These are phyloP conservation scores for Drosophila niveifrons DNA, from an alignment of 2,888 invertebrate species.

Conservation along the genomic window DNA sequence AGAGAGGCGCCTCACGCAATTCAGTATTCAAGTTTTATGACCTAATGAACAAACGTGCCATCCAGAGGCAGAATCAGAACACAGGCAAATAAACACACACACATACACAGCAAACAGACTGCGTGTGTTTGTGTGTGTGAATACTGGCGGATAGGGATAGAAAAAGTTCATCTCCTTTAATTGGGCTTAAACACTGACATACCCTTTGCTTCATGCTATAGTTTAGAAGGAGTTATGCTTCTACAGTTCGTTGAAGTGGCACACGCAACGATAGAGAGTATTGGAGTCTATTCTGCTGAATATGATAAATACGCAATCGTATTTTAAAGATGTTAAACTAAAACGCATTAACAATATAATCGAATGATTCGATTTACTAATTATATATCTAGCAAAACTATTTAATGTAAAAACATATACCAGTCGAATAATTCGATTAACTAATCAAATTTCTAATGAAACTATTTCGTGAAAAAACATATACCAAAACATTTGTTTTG, in stretches of 20 bases:
- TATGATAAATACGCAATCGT: too few relatives aligned
- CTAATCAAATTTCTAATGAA: too few relatives aligned
- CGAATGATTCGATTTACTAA: too few relatives aligned
- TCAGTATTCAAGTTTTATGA: conserved; percentile 78
- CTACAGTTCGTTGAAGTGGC: not conserved
- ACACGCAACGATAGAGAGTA: too few relatives aligned
- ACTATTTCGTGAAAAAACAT: too few relatives aligned
- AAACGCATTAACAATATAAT: too few relatives aligned
- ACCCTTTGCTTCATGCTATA: not conserved
- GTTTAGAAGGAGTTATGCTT: conserved; percentile 1
- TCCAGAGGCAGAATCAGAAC: conserved; percentile 21
- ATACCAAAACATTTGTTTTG: too few relatives aligned
- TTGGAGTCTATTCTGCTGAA: too few relatives aligned
- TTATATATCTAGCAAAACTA: too few relatives aligned
- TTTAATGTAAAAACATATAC: too few relatives aligned
- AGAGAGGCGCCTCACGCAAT: conserved; percentile 84
- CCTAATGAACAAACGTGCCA: conserved; percentile 66
- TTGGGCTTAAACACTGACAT: not conserved
- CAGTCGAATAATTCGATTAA: too few relatives aligned
- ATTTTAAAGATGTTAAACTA: too few relatives aligned
- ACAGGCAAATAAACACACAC: not conserved
- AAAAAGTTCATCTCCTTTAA: conserved; percentile 15
- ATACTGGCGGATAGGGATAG: conserved; percentile 21
- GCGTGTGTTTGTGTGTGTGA: not conserved
- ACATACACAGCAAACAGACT: not conserved